Base-by-base conservation (phyloP, 2,888 invertebrate species). In the Drosophila colorata region DNA sequence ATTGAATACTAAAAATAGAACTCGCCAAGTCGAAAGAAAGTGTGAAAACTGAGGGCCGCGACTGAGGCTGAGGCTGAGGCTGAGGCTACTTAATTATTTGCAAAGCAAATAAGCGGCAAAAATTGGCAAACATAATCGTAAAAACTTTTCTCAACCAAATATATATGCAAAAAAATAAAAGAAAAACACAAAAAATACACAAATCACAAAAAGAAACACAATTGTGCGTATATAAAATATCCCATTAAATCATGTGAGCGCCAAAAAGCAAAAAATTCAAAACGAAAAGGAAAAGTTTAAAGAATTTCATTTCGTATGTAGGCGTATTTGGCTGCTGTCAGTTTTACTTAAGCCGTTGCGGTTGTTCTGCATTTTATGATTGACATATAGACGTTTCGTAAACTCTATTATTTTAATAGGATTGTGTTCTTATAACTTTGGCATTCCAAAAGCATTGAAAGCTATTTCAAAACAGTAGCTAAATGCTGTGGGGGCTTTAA, bases 21-120 rank as follows among this genome's bases (percentile, higher is more conserved):
- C 40, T 56, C 51, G 68, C 66, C 58, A 66, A 63, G 64, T 69
- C 57, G 47, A 80, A 69, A 70, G 85, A 85, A 81, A 81, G 81
- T 81, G 81, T 82, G 82, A 81, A 85, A 63, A 55, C 25, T 60
- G 81, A 69, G 79, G 79, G 85, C 66, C 78, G 69, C 40, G 33
- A 13, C 31, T 11, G 40, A 65, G 48, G 59, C 69, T 55, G 65
- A 46, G 48, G 53, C 31, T 11, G 40, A 65, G 48, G 59, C 69
- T 55, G 65, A 46, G 48, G 53, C 73, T 63, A 46, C 64, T 67
- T 70, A 58, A 75, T 78, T 75, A 80, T 81, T 65, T 80, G 64
- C 74, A 57, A 60, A 55, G 63, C 84, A 76, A 82, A 64, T 58
- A 47, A 63, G 56, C 35, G 59, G 14, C 57, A 60, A 55, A 58